Base-by-base conservation (phyloP, 2,888 invertebrate genomes). In the Aplocera efformata region DNA sequence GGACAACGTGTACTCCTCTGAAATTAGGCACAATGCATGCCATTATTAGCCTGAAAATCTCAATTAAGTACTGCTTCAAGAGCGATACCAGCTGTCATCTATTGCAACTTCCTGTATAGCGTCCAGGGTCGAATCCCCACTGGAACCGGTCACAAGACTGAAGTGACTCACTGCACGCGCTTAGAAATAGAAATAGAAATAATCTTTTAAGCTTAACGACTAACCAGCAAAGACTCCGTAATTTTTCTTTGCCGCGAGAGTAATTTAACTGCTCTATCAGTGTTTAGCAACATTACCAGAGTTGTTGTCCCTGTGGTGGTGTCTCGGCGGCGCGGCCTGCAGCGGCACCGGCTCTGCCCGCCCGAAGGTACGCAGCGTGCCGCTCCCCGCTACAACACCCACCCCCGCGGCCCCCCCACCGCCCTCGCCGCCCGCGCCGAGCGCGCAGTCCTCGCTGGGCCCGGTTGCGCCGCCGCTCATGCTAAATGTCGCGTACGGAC, bases 401-500 rank as follows among this genome's bases (percentile, higher is more conserved):
- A 10, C 42, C 38, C 47, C 51, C 36, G 89, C 36, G 4, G 27
- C 42, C 22, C 32, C 89, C 34, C 89, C 83, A 21, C 85, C 84
- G 38, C 90, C 79, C 62, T 89, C 88, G 59, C 71, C 28, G 33
- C 42, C 32, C 22, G 47, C 56, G 29, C 44, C 9, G n/a, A 32
- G 32, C 3, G 48, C 26, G 30, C 49, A 58, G 10, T 50, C 54
- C 24, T 43, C 48, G 35, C 41, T 10, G 6, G 60, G 52, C 1
- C 66, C 63, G 5, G 53, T 58, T 31, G 74, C 73, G 7, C 80
- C 82, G 34, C 81, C 82, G 0, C 78, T 52, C 86, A 86, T 88
- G 68, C 93, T 94, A 81, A 94, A 94, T 53, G 94, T 94, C 23
- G 94, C 94, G 79, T 94, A 94, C 3, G 94, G 94, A 60, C 94